Evolutionary conservation across 2,888 invertebrate genomes (phyloP), one percentile per base, ranked within the genome.

Genomic region (Torymus auratus): DNA sequence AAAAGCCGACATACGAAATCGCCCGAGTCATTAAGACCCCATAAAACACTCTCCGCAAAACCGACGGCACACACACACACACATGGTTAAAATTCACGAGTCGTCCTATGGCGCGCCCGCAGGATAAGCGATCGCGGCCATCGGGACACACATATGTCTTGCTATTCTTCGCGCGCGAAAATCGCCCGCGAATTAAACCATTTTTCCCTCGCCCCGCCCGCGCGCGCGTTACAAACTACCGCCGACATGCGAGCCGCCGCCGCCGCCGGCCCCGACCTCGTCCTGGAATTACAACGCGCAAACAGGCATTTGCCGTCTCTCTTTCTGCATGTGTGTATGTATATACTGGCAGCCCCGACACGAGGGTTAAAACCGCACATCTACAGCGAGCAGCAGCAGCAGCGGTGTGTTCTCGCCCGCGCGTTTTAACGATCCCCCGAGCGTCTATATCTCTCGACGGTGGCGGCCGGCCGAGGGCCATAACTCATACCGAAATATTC

Each of bases 401-500:
- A 20, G 20, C 7, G 41, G 41, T 41, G 41, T 41, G 41, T 41
- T 41, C 41, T 41, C 41, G 14, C n/a, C 70, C 65, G 68, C 64
- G 52, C 69, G 67, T 60, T 73, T 64, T 75, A 65, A 72, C 78
- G 65, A 78, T 75, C 83, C 77, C 80, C 71, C 71, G 67, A 60
- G 56, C 65, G 11, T 67, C 67, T 67, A 52, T 67, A 15, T 17
- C 17, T 17, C 17, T 64, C 15, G 28, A 2, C 41, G 53, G n/a
- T 41, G 15, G 13, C 20, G 12, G 13, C 83, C 83, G 74, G 82
- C 81, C 76, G 83, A 82, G 74, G 50, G 81, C 84, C 88, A 86
- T 89, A 88, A 89, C 85, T 89, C 88, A 88, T 82, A 85, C 88
- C 88, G 78, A 88, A 88, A 88, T 89, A 88, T 88, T 89, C 87